A percentile compares a stretch with the other conserved stretches of the same genome.
These are phyloP conservation scores for Fragum fragum DNA, from an alignment of 2,888 invertebrate species.

Conservation along the genomic window DNA sequence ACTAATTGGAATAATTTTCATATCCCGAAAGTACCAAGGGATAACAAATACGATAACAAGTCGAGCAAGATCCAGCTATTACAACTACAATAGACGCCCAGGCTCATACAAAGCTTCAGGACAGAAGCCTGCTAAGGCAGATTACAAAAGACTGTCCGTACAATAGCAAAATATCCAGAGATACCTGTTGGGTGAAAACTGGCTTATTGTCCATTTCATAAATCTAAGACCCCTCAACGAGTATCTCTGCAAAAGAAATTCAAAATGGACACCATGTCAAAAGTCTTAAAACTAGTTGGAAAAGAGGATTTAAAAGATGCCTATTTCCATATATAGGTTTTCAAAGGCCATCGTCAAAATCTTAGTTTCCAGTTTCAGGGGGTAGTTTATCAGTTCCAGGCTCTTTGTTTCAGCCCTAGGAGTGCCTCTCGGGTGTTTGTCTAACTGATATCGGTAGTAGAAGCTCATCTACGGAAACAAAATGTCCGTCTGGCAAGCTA, in stretches of 20 bases:
- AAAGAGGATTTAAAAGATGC: conserved; percentile 54
- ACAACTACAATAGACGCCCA: conserved; percentile 1
- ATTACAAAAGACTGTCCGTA: conserved; percentile 49
- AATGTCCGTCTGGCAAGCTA: conserved; percentile 45
- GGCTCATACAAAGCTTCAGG: not conserved
- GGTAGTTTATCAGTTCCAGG: conserved; percentile 44
- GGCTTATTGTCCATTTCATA: conserved; percentile 36
- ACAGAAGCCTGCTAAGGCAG: not conserved
- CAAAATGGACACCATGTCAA: conserved; percentile 55
- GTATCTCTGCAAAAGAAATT: conserved; percentile 56
- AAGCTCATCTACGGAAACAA: conserved; percentile 36
- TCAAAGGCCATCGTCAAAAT: conserved; percentile 43
- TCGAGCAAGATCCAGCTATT: not conserved
- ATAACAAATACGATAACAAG: not conserved
- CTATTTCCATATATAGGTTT: conserved; percentile 50
- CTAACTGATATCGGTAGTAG: conserved; percentile 43
- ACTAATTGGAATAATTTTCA: conserved; percentile 31
- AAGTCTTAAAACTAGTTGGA: conserved; percentile 44
- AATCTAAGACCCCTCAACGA: conserved; percentile 55
- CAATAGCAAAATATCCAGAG: conserved; percentile 39
- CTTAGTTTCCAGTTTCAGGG: conserved; percentile 50
- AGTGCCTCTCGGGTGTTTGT: conserved; percentile 42
- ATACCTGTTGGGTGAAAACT: conserved; percentile 52
- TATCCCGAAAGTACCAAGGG: conserved; percentile 16
- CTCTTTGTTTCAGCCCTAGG: conserved; percentile 50